Base-by-base conservation (phyloP, 2,888 invertebrate species). In the Ichneumoninae sp. region DNA sequence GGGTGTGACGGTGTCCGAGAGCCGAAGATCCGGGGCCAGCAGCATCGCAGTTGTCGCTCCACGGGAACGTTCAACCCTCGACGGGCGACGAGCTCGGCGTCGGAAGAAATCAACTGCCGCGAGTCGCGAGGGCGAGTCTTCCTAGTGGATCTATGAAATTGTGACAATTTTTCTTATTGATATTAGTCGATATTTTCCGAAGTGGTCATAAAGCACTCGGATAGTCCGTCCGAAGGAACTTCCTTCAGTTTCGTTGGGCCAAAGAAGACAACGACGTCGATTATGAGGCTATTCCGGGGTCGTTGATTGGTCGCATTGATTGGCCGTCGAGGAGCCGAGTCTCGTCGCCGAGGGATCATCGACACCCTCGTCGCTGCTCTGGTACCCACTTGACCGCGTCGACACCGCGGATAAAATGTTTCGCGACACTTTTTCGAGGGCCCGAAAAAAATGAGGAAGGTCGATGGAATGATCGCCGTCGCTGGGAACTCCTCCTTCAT, bases 361-460 rank as follows among this genome's bases (percentile, higher is more conserved):
- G 40, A 60, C 52, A 68, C 5, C n/a, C 60, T 1, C 6, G 8
- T 10, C 26, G 10, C 57, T 10, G 26, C 26, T 26, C 26, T 10
- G 26, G 0, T 6, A 30, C 16, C 33, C 33, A 6, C 16, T 30
- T 7, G 16, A 63, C 30, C 30, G 26, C 30, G 10, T 22, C 60
- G 60, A 33, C 40, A 44, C 22, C 50, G 60, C 50, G 26, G 22
- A 36, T 30, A 83, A 85, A 65, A 86, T 86, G 86, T 81, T 81
- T 60, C 85, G 82, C 44, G 86, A 86, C 50, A 83, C 82, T 52
- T 87, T 88, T 33, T 89, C 88, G 60, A 87, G 91, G 50, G 90
- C 89, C 44, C 88, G 91, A 66, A 90, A 92, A 89, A 92, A 90
- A 91, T 75, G 75, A 68, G 76, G 75, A 71, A 40, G 47, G 36